Evolutionary conservation across 2,888 invertebrate genomes (phyloP).

Genomic region (Xestia c-nigrum): DNA sequence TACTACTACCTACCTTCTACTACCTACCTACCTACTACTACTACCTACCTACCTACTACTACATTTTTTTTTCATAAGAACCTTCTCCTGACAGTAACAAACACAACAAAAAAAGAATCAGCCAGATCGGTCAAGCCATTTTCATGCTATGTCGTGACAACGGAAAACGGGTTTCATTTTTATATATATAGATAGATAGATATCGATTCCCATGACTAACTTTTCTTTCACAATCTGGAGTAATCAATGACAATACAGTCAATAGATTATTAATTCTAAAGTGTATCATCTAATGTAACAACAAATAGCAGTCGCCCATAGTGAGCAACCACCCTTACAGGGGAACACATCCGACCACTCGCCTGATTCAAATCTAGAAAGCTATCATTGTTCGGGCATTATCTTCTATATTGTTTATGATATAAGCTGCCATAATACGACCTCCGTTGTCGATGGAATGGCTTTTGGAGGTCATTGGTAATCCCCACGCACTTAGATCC

Average conservation of each 20-base stretch:
- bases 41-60: too few species aligned
- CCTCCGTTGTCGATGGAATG: conserved; percentile 26
- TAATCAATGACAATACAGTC: not conserved
- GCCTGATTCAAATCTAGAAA: conserved; percentile 61
- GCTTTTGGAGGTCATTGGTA: conserved; percentile 15
- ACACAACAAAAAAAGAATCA: too few species aligned
- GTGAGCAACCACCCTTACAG: conserved; percentile 36
- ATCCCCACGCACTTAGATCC: conserved; percentile 6
- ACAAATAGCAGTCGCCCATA: not conserved
- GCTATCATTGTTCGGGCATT: conserved; percentile 61
- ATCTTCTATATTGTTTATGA: conserved; percentile 56
- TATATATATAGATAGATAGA: too few species aligned
- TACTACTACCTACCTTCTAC: too few species aligned
- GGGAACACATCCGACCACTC: conserved; percentile 28
- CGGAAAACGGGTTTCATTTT: too few species aligned
- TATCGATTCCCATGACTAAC: not conserved
- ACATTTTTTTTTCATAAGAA: too few species aligned
- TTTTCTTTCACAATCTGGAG: not conserved
- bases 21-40: too few species aligned
- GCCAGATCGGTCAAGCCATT: too few species aligned
- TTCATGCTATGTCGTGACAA: too few species aligned
- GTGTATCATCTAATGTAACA: not conserved
- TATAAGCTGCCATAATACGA: conserved; percentile 53
- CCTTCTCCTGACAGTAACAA: too few species aligned
- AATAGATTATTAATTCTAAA: not conserved